Percentiles rank a stretch among this genome's conserved stretches.
Conservation (phyloP, 2,888 invertebrate species). For the Melanostoma mellinum region DNA sequence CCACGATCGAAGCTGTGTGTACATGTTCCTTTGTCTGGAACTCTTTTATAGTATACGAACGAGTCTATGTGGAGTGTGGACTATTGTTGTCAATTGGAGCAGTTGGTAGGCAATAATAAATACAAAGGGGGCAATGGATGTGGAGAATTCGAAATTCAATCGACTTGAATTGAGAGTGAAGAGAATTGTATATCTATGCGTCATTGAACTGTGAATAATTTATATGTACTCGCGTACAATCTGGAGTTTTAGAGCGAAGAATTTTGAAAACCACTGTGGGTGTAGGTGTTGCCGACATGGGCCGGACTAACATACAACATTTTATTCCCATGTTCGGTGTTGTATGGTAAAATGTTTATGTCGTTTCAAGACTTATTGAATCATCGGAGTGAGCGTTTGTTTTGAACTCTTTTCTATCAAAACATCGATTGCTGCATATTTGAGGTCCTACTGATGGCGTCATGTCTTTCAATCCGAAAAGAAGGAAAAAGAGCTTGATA, state of each 20-base stretch:
- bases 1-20: slow-evolving; percentile 26
- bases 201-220: slow-evolving; percentile 65
- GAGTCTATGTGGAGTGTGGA: slow-evolving; percentile 5
- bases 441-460: no score
- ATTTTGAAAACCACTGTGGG: slow-evolving; percentile 21
- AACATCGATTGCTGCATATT: no score
- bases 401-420: neutral
- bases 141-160: neutral
- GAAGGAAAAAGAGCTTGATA: no score
- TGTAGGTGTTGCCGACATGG: slow-evolving; percentile 21
- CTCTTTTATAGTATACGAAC: slow-evolving; percentile 8
- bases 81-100: slow-evolving; percentile 54
- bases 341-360: slow-evolving; percentile 21
- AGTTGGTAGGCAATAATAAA: neutral
- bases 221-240: slow-evolving; percentile 19
- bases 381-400: neutral
- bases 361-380: slow-evolving; percentile 1
- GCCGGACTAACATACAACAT: neutral
- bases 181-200: slow-evolving; percentile 60
- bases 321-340: slow-evolving; percentile 3
- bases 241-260: neutral
- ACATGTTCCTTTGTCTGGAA: slow-evolving; percentile 53
- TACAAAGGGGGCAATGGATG: neutral
- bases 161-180: slow-evolving; percentile 8
- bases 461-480: no score